phyloP scores from a whole-genome alignment of 2,797 vertebrate genomes.

The Hyperoplus immaculatus region DNA sequence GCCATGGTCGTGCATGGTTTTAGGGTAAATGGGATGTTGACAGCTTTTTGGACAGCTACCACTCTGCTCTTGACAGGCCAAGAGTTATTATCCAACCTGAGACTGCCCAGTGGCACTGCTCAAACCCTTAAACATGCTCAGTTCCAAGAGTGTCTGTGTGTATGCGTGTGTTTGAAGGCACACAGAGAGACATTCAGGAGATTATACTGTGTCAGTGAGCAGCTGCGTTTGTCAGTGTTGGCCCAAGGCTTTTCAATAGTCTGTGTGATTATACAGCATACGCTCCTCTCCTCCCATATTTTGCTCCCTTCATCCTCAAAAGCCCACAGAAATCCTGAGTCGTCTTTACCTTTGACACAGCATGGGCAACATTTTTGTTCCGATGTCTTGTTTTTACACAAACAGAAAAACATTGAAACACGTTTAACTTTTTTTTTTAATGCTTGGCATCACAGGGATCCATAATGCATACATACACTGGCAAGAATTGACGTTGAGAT shows the following conservation, averaged over 20 bases:
- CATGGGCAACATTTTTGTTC: not conserved
- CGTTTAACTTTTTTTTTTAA: slow-evolving; percentile 2
- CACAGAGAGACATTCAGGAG: slow-evolving; percentile 72
- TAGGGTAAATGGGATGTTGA: slow-evolving; percentile 83
- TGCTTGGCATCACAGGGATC: not conserved
- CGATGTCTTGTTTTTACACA: not conserved
- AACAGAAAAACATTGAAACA: slow-evolving; percentile 2
- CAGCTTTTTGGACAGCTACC: slow-evolving; percentile 81
- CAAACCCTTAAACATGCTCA: slow-evolving; percentile 66
- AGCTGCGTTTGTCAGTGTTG: slow-evolving; percentile 79
- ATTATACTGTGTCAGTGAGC: slow-evolving; percentile 81
- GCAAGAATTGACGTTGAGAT: slow-evolving; percentile 19
- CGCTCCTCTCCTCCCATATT: slow-evolving; percentile 41
- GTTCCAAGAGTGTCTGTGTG: slow-evolving; percentile 49
- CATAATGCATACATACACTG: not conserved
- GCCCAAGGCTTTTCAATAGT: slow-evolving; percentile 71
- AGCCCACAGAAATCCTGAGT: slow-evolving; percentile 30
- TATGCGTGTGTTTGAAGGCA: slow-evolving; percentile 38
- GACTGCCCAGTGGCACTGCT: slow-evolving; percentile 77
- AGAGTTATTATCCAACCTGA: slow-evolving; percentile 83
- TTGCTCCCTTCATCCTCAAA: slow-evolving; percentile 35
- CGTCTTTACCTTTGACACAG: slow-evolving; percentile 27
- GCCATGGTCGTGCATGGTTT: slow-evolving; percentile 68
- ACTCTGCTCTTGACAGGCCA: slow-evolving; percentile 75
- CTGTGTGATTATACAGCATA: slow-evolving; percentile 66